Percentiles rank a stretch among this genome's conserved stretches.
Evolutionary conservation across 2,113 vertebrate genomes (phyloP).

Genomic region (Athene noctua): DNA sequence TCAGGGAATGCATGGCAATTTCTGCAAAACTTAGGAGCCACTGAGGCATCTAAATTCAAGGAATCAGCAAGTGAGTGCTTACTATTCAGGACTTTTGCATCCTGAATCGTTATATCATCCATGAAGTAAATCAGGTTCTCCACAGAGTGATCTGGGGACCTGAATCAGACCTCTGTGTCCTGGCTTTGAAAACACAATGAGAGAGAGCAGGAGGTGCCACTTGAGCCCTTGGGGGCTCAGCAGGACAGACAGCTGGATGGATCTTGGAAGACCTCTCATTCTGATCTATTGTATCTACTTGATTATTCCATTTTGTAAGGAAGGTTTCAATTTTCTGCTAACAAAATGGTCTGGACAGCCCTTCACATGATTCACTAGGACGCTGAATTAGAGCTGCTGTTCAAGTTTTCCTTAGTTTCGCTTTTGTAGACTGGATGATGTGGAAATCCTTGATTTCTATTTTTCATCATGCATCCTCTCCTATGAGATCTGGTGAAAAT

Average conservation of each 20-base stretch:
- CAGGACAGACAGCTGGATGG: neutral
- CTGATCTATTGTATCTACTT: neutral
- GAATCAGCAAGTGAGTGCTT: neutral
- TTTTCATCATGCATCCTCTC: neutral
- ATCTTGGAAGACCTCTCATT: neutral
- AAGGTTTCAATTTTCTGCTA: neutral
- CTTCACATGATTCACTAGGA: neutral
- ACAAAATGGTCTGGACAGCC: neutral
- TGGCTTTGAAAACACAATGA: neutral
- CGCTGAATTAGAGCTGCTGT: neutral
- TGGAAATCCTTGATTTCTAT: neutral
- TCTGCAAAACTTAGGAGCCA: neutral
- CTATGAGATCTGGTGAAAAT: neutral
- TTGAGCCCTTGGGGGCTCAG: neutral
- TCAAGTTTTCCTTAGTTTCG: neutral
- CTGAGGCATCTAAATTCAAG: neutral
- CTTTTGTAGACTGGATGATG: neutral
- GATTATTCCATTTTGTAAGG: neutral
- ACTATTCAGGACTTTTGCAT: neutral
- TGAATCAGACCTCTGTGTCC: neutral
- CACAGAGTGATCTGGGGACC: neutral
- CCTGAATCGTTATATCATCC: rapidly evolving
- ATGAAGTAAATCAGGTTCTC: neutral
- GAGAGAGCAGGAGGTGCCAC: neutral
- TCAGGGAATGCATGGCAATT: neutral